Evolutionary conservation across 2,888 invertebrate genomes (phyloP), one percentile per base, ranked within the genome.

Genomic region (Nephrotoma guestfalica): DNA sequence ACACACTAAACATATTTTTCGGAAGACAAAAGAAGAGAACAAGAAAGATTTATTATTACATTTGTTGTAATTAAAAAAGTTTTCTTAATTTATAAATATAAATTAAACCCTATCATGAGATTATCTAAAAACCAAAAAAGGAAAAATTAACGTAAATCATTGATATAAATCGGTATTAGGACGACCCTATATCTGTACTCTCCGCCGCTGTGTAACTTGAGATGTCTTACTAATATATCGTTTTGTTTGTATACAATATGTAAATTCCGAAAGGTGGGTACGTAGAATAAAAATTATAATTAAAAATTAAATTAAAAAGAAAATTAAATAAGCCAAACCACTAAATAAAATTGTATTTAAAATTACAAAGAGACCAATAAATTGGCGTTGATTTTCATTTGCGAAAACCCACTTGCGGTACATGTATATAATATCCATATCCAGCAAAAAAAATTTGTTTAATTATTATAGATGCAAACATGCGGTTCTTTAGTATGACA

Each of bases 1-100:
- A 98, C 89, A 98, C 96, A 93, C 97, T 96, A 93, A 92, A 91
- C 88, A 89, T 87, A 89, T 90, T 89, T 90, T 91, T 90, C 87
- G 86, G 88, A 89, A 86, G 87, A 47, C 71, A 88, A 88, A 88
- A 88, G 86, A 87, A 15, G 41, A 85, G 18, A 84, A 84, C n/a
- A 43, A 86, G 85, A 85, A 84, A 84, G 42, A 84, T 41, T 84
- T 84, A 42, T 84, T 84, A 41, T 84, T 84, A 42, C 6, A 41
- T 84, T 84, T 41, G 84, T 41, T 84, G 30, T 71, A 71, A 71
- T 71, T 71, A 71, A 71, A 30, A 51, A 71, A 71, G 30, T 71
- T 71, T 71, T 71, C 30, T 71, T 84, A 84, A 84, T 84, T 30
- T 41, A 41, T 15, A 84, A 15, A 84, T n/a, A 84, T 84, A 42